Evolutionary conservation across 2,113 vertebrate species (phyloP).

Genomic region (Notiomystis cincta): DNA sequence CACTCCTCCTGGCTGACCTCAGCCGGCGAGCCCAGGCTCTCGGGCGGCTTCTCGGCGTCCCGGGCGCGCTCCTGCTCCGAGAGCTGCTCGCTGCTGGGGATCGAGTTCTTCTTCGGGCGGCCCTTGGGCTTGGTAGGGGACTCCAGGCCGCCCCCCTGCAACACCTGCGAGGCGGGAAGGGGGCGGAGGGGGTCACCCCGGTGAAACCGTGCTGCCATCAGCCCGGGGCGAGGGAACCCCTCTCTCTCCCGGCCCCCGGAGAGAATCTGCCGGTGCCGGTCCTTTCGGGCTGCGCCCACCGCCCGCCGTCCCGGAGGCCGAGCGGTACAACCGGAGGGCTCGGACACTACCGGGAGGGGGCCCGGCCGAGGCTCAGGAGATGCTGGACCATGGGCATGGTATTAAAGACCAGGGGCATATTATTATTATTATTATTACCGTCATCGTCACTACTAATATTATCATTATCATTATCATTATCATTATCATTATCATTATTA

Average conservation of each 20-base stretch:
- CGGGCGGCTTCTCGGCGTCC: constrained; percentile 78
- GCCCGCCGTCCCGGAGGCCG: not conserved
- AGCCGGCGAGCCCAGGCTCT: constrained; percentile 72
- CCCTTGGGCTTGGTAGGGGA: constrained; percentile 98
- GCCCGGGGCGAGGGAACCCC: too few relatives aligned
- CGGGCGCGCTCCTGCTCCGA: constrained; percentile 86
- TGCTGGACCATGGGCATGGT: not conserved
- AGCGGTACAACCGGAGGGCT: not conserved
- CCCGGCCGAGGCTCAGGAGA: too few relatives aligned
- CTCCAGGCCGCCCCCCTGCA: constrained; percentile 94
- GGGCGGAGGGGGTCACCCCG: not conserved
- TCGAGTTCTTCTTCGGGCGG: constrained; percentile 97
- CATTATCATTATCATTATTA: not conserved
- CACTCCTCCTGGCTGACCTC: constrained; percentile 84
- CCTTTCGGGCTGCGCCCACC: not conserved
- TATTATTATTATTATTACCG: not conserved
- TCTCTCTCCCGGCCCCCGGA: too few relatives aligned
- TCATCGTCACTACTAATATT: too few relatives aligned
- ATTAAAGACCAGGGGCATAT: not conserved
- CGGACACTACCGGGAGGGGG: fast-evolving
- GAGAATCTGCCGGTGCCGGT: not conserved
- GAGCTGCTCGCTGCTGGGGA: constrained; percentile 94
- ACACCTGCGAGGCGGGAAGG: constrained; percentile 73
- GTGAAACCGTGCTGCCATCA: not conserved
- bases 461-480: too few relatives aligned